A percentile compares a stretch with the other conserved stretches of the same genome.
Evolutionary conservation across 2,888 invertebrate species (phyloP).

Genomic region (Leptopilina myrica): DNA sequence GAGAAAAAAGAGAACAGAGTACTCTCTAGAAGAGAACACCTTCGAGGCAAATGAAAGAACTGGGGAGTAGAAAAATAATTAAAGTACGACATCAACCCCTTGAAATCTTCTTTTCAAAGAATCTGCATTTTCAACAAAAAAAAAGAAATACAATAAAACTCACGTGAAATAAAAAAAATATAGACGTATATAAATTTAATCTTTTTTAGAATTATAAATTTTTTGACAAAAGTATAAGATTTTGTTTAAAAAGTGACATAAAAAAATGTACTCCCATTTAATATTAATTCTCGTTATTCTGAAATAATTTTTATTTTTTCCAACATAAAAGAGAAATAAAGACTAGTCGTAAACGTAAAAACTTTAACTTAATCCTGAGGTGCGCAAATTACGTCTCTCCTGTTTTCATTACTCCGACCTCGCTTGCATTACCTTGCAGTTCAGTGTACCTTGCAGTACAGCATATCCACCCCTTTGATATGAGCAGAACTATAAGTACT

Average conservation of each 20-base stretch:
- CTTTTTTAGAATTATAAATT: not conserved
- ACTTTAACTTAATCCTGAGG: slow-evolving; percentile 66
- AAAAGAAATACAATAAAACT: slow-evolving; percentile 45
- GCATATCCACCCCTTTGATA: slow-evolving; percentile 17
- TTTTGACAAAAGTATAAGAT: not conserved
- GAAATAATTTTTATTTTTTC: slow-evolving; percentile 53
- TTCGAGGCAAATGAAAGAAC: slow-evolving; percentile 56
- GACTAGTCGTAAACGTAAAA: slow-evolving; percentile 64
- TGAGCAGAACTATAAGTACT: not conserved
- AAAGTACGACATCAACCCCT: slow-evolving; percentile 24
- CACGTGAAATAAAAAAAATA: not conserved
- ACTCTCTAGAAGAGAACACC: slow-evolving; percentile 4
- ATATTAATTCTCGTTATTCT: slow-evolving; percentile 66
- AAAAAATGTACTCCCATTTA: slow-evolving; percentile 59
- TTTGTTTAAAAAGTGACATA: not conserved
- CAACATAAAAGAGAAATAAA: slow-evolving; percentile 66
- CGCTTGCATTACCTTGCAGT: not conserved
- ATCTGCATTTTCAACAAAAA: slow-evolving; percentile 54
- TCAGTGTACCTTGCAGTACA: slow-evolving; percentile 14
- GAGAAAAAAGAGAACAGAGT: slow-evolving; percentile 10
- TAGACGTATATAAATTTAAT: not conserved
- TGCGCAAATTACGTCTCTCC: slow-evolving; percentile 66
- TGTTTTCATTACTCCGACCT: slow-evolving; percentile 65
- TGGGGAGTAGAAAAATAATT: slow-evolving; percentile 62
- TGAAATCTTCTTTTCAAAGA: not conserved